A percentile compares a stretch with the other conserved stretches of the same genome.
These are phyloP conservation scores for Nomada goodeniana DNA, from an alignment of 2,888 invertebrate genomes.

Conservation along the genomic window DNA sequence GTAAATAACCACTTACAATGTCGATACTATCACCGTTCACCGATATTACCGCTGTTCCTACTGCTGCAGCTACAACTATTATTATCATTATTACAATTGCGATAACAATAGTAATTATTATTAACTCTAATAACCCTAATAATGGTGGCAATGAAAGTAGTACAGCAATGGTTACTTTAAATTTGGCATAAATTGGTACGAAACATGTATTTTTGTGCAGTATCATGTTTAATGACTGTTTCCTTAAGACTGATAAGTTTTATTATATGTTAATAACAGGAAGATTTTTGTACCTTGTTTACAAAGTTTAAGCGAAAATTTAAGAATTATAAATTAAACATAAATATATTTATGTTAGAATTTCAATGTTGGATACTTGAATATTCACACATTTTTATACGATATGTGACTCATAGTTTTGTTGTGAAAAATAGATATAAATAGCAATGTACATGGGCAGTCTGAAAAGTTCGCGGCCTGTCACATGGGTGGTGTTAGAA, in stretches of 20 bases:
- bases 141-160: background rate
- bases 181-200: slow-evolving; percentile 6
- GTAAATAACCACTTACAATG: slow-evolving; percentile 16
- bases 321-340: slow-evolving; percentile 29
- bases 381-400: slow-evolving; percentile 26
- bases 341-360: slow-evolving; percentile 39
- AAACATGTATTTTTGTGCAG: slow-evolving; percentile 44
- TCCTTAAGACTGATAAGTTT: slow-evolving; percentile 52
- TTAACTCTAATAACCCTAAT: background rate
- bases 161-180: slow-evolving; percentile 6
- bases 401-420: slow-evolving; percentile 13
- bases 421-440: slow-evolving; percentile 1
- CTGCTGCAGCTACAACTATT: background rate
- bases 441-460: background rate
- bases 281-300: slow-evolving; percentile 42
- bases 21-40: slow-evolving; percentile 1
- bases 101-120: background rate
- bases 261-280: slow-evolving; percentile 29
- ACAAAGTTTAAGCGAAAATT: slow-evolving; percentile 34
- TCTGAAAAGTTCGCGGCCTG: too few species aligned
- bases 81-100: background rate
- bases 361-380: slow-evolving; percentile 28
- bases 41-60: background rate
- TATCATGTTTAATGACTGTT: slow-evolving; percentile 41
- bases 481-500: too few species aligned